Conservation (phyloP, 2,888 invertebrate species). For the Macrophya annulata region DNA sequence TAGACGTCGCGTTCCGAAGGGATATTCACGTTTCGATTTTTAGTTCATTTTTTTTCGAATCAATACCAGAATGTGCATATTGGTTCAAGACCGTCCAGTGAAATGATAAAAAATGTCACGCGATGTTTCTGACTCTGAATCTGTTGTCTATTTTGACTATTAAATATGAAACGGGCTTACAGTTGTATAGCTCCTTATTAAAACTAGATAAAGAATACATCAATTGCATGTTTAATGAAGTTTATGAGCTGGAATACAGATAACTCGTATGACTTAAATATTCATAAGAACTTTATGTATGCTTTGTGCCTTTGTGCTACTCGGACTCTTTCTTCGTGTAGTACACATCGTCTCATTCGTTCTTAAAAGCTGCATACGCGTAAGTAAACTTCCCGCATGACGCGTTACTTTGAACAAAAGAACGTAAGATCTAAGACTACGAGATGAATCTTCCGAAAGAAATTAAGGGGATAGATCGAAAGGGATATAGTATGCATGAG, state of each 20-base stretch:
- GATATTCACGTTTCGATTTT: background rate
- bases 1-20: background rate
- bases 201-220: background rate
- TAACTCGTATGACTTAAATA: background rate
- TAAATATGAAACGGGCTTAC: background rate
- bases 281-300: slow-evolving; percentile 24
- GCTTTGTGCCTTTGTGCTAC: slow-evolving; percentile 22
- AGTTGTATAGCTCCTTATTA: background rate
- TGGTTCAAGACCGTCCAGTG: background rate
- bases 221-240: background rate
- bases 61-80: background rate
- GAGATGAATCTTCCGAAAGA: background rate
- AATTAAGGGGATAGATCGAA: background rate
- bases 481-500: background rate
- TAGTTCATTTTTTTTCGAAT: background rate
- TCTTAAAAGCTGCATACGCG: background rate
- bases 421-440: background rate
- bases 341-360: background rate
- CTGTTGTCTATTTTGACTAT: background rate
- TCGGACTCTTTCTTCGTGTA: slow-evolving; percentile 26
- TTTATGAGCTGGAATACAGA: background rate
- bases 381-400: slow-evolving; percentile 27
- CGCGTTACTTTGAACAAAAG: background rate
- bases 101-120: background rate
- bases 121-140: background rate